These are phyloP conservation scores for Actinemys pallida DNA, from an alignment of 2,113 vertebrate genomes.

Conservation along the genomic window DNA sequence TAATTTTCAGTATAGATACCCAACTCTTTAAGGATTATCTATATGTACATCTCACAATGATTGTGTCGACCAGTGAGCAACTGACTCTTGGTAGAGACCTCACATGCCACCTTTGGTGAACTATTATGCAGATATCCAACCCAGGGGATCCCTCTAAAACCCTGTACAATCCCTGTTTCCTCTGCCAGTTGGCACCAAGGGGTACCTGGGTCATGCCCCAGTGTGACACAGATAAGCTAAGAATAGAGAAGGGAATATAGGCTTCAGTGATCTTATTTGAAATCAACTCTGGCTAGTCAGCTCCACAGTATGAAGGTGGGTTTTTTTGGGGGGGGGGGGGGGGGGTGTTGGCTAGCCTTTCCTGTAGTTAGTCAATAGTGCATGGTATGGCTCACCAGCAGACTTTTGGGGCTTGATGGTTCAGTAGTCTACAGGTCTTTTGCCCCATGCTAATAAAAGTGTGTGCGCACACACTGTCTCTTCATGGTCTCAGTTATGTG, in stretches of 20 bases:
- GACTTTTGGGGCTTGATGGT: background rate
- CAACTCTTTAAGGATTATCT: background rate
- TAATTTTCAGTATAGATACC: background rate
- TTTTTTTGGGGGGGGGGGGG: too few species aligned
- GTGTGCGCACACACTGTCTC: background rate
- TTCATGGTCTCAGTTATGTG: background rate
- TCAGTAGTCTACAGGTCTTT: background rate
- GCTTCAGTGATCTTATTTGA: background rate
- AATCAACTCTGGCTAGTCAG: background rate
- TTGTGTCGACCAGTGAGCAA: background rate
- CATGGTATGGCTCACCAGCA: background rate
- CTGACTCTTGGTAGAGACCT: background rate
- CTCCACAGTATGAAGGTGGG: background rate
- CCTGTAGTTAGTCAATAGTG: background rate
- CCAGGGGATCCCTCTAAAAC: background rate
- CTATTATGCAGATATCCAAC: background rate
- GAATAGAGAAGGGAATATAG: background rate
- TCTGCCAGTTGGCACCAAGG: background rate
- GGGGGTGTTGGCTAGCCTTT: background rate
- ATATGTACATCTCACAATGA: background rate
- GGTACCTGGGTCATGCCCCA: background rate
- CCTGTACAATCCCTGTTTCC: background rate
- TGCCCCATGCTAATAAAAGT: background rate
- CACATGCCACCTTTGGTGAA: background rate
- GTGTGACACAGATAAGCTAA: background rate